Evolutionary conservation across 2,797 vertebrate genomes (phyloP), one percentile per base, ranked within the genome.

Genomic region (Eutrigla gurnardus): DNA sequence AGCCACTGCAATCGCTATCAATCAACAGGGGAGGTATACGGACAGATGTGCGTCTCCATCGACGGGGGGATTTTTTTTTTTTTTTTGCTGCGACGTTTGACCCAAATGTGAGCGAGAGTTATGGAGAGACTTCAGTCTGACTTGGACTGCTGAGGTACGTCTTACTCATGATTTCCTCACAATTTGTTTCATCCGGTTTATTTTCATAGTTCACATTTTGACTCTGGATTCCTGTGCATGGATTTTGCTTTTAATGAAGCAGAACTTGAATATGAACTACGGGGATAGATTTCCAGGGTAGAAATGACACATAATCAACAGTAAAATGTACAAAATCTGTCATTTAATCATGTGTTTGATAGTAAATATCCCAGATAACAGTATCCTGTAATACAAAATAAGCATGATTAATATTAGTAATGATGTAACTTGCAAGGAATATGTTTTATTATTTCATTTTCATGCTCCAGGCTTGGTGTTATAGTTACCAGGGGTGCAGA

Each of bases 71-170:
- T 83, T 76, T 83, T 25, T 25, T 25, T 25, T 25, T 25, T 25
- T 25, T 25, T 25, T 25, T 25, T 25, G 25, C 25, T 76, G 47
- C 36, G 4, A 81, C 62, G 78, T 86, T 89, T 88, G 75, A 81
- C 80, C 77, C 84, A 77, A 78, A 86, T 90, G 68, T 77, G 66
- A 73, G 77, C 65, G 70, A 55, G 76, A 75, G 73, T 70, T 65
- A 85, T 88, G 89, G 82, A 85, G 52, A 86, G 82, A 52, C 73
- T 85, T 82, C 81, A 80, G 45, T 83, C 67, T 89, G 88, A 87
- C 60, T 83, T 75, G 61, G 77, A 79, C 78, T 87, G 80, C 89
- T 89, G 83, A 95, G 94, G 94, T 95, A 95, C 81, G 93, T 80
- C 49, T 80, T 47, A 18, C 39, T 81, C 57, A 4, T 62, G 14